Evolutionary conservation across 2,797 vertebrate species (phyloP), one percentile per base, ranked within the genome.

Genomic region (Sciaenops ocellatus): DNA sequence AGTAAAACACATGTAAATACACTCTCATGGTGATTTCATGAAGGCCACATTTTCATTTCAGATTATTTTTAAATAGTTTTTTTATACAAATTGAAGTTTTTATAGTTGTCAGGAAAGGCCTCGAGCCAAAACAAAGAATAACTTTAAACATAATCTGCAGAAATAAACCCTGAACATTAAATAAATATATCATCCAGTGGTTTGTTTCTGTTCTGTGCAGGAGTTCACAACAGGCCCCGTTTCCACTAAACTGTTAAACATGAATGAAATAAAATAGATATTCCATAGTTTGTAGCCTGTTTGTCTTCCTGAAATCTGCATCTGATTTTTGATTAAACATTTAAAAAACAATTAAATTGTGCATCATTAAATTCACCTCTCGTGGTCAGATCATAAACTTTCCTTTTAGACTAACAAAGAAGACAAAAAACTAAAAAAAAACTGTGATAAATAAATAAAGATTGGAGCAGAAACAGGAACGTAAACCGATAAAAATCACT

Each of bases 51-150:
- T 72, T 55, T 54, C 20, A 18, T 30, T 46, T 62, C 22, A 26
- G 28, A 63, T 55, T 10, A 22, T 61, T 70, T 63, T 50, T 66
- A 42, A 61, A 60, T 61, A 2, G 52, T 65, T 57, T 73, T 8
- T 69, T 3, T 26, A 46, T 72, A 13, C 61, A 52, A 51, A 66
- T 5, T 7, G n/a, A 68, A 22, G 50, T 73, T 74, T 8, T 59
- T 70, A 51, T n/a, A 71, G 56, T 26, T 72, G 22, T 47, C 51
- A 76, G 51, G 28, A 64, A 34, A 80, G 76, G 70, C 71, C 83
- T 82, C 9, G 1, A 67, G 3, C 24, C 30, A 78, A 69, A 64
- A 69, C 16, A 67, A 22, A 38, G 8, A 50, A 61, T 7, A n/a
- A 47, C 16, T 16, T 47, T 6, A 18, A 46, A 50, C 4, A 50